These are phyloP conservation scores for Lepidocyrtinus sp. DNA, from an alignment of 2,888 invertebrate species.

Conservation along the genomic window DNA sequence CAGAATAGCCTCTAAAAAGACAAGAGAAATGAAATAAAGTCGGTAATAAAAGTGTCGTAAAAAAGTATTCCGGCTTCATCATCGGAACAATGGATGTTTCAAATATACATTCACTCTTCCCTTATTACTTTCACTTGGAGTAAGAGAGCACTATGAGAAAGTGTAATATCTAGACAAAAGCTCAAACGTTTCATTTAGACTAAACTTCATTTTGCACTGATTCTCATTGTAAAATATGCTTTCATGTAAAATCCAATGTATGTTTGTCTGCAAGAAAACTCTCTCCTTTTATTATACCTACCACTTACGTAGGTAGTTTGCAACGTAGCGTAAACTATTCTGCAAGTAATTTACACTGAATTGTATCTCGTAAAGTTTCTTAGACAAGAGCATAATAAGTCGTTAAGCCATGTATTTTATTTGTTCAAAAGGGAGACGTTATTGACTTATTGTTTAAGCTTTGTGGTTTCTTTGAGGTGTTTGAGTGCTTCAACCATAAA, in stretches of 20 bases:
- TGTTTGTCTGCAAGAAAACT: too few species aligned
- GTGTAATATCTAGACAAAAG: too few species aligned
- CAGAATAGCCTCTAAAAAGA: constrained; percentile 51
- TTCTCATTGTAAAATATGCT: too few species aligned
- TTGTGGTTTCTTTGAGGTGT: not conserved
- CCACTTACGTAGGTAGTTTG: too few species aligned
- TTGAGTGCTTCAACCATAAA: not conserved
- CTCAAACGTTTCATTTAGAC: not conserved
- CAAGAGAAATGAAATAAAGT: constrained; percentile 53
- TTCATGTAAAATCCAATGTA: too few species aligned
- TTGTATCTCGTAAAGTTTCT: too few species aligned
- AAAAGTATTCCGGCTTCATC: constrained; percentile 6
- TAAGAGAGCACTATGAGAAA: not conserved
- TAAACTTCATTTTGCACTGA: too few species aligned
- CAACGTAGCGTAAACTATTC: too few species aligned
- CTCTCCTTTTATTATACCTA: too few species aligned
- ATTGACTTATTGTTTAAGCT: not conserved
- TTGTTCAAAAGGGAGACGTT: not conserved
- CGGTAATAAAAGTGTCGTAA: constrained; percentile 53
- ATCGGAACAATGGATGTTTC: not conserved
- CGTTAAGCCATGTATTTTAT: too few species aligned
- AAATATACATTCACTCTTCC: constrained; percentile 32
- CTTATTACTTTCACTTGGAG: constrained; percentile 1
- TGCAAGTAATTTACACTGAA: too few species aligned
- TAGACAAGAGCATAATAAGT: too few species aligned